Percentiles rank a stretch among this genome's conserved stretches.
These are phyloP conservation scores for Hesperophylax magnus DNA, from an alignment of 1,140 invertebrate species.

Conservation along the genomic window DNA sequence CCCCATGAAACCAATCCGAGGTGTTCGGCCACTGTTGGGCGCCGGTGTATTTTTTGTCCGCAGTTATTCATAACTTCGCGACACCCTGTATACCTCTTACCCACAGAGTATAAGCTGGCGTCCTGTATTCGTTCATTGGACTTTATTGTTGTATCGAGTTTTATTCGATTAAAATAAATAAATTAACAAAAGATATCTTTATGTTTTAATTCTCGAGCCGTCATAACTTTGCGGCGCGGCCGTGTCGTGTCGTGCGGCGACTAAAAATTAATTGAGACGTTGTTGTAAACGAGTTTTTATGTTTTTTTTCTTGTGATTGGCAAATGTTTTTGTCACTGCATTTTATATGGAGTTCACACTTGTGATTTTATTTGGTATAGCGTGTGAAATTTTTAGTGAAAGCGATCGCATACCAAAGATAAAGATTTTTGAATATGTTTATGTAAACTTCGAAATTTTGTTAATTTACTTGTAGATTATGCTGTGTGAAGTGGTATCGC, in stretches of 20 bases:
- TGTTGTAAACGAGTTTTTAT: not conserved
- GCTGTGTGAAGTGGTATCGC: too few relatives aligned
- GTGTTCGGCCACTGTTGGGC: conserved; percentile 35
- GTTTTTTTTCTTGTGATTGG: not conserved
- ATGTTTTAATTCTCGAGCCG: conserved; percentile 3
- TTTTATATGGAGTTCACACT: not conserved
- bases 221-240: conserved; percentile 17
- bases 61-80: conserved; percentile 40
- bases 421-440: too few relatives aligned
- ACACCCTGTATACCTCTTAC: conserved; percentile 6
- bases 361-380: not conserved
- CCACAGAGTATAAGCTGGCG: not conserved
- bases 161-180: conserved; percentile 43
- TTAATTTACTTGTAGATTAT: too few relatives aligned
- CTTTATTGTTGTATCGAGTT: conserved; percentile 40
- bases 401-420: not conserved
- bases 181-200: conserved; percentile 6
- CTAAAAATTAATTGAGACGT: conserved; percentile 28
- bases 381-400: not conserved
- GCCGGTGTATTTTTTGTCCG: conserved; percentile 25
- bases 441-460: too few relatives aligned
- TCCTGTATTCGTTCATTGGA: not conserved
- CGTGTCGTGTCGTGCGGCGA: not conserved
- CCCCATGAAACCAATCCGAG: conserved; percentile 14
- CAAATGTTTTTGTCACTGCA: not conserved